A percentile compares a stretch with the other conserved stretches of the same genome.
These are phyloP conservation scores for Melanargia galathea DNA, from an alignment of 2,888 invertebrate genomes.

Conservation along the genomic window DNA sequence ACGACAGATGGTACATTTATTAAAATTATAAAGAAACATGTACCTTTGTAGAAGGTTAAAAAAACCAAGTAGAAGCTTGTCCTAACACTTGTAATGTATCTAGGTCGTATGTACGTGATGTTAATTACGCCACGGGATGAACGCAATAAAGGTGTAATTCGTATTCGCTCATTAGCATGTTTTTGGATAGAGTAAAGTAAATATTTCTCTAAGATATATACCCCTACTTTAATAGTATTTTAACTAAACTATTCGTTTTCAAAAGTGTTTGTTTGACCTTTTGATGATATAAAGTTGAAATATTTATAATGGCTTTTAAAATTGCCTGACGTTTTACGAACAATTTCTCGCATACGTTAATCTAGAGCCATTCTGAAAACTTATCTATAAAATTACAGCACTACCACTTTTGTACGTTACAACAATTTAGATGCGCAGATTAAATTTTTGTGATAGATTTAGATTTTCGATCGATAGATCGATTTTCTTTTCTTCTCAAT, in stretches of 20 bases:
- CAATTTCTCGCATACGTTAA: no score
- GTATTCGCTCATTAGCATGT: slow-evolving; percentile 30
- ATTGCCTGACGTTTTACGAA: no score
- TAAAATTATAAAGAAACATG: not conserved
- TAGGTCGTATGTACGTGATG: slow-evolving; percentile 29
- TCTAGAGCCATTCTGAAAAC: no score
- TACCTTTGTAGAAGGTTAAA: not conserved
- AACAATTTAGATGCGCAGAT: no score
- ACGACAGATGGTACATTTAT: no score
- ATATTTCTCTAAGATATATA: slow-evolving; percentile 17
- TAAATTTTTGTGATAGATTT: no score
- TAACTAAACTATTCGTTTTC: slow-evolving; percentile 1
- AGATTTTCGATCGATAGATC: no score
- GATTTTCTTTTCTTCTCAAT: no score
- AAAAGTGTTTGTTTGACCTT: not conserved
- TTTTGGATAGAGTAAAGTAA: slow-evolving; percentile 21
- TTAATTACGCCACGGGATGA: slow-evolving; percentile 29
- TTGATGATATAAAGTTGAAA: not conserved
- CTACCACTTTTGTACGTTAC: no score
- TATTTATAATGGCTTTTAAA: no score
- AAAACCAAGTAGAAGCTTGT: slow-evolving; percentile 7
- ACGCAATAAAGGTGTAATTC: slow-evolving; percentile 32
- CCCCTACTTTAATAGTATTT: slow-evolving; percentile 1
- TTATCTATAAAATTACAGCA: no score
- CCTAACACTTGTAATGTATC: slow-evolving; percentile 26